Evolutionary conservation across 2,888 invertebrate genomes (phyloP).

Genomic region (Coecobrya sp.): DNA sequence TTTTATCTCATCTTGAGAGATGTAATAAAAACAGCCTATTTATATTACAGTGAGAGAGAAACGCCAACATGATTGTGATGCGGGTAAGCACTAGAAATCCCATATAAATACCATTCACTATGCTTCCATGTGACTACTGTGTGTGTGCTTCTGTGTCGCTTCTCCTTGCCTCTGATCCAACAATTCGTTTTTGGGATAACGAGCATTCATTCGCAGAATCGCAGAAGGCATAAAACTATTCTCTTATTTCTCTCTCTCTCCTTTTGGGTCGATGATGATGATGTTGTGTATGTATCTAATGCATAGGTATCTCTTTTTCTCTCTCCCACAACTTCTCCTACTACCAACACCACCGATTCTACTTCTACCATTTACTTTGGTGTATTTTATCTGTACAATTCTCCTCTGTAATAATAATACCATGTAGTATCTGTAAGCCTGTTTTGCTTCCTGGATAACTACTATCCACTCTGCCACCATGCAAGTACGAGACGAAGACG

Average conservation of each 20-base stretch:
- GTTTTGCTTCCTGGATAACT: conserved; percentile 69
- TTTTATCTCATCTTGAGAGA: conserved; percentile 47
- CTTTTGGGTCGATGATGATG: conserved; percentile 74
- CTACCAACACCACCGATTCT: conserved; percentile 33
- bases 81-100: neutral
- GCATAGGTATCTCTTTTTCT: conserved; percentile 72
- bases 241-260: conserved; percentile 58
- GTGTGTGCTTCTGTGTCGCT: conserved; percentile 32
- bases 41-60: neutral
- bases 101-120: neutral
- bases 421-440: conserved; percentile 58
- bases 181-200: conserved; percentile 68
- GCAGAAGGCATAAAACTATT: conserved; percentile 49
- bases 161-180: conserved; percentile 61
- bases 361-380: conserved; percentile 6
- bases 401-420: conserved; percentile 53
- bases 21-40: conserved; percentile 34
- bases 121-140: neutral
- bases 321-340: conserved; percentile 34
- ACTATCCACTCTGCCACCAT: conserved; percentile 66
- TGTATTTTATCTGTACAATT: conserved; percentile 54
- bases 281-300: conserved; percentile 73
- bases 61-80: neutral
- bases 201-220: conserved; percentile 64
- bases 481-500: conserved; percentile 61